These are phyloP conservation scores for Drosophila bocqueti DNA, from an alignment of 1,140 invertebrate genomes.

Conservation along the genomic window DNA sequence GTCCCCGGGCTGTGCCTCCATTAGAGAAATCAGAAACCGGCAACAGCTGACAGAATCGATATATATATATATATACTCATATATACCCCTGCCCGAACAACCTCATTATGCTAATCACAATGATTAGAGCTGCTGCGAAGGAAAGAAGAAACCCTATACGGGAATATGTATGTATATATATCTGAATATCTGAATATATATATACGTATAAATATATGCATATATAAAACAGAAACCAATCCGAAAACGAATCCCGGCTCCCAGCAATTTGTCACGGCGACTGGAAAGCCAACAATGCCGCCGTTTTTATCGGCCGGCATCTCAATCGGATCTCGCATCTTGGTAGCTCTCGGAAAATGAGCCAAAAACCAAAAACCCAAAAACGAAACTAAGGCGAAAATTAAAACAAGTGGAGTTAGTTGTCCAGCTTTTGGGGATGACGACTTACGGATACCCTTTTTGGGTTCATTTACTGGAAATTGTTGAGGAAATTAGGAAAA, in stretches of 20 bases:
- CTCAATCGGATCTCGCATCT: constrained; percentile 51
- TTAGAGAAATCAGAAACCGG: constrained; percentile 58
- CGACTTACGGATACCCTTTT: constrained; percentile 11
- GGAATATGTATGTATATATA: background rate
- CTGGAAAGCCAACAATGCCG: constrained; percentile 22
- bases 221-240: constrained; percentile 21
- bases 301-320: constrained; percentile 52
- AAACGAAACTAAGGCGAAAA: constrained; percentile 49
- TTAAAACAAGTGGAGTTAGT: constrained; percentile 36
- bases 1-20: constrained; percentile 39
- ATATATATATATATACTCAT: constrained; percentile 1
- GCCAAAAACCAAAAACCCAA: constrained; percentile 29
- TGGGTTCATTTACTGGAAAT: background rate
- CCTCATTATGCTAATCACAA: constrained; percentile 81
- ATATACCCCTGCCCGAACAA: constrained; percentile 14
- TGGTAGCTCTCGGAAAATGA: constrained; percentile 27
- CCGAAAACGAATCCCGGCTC: constrained; percentile 9
- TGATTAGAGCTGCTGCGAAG: constrained; percentile 55
- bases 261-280: constrained; percentile 73
- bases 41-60: constrained; percentile 57
- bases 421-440: background rate
- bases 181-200: background rate
- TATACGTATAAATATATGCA: background rate
- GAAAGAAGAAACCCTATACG: constrained; percentile 10
- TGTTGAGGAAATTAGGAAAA: background rate